Conservation (phyloP, 2,888 invertebrate genomes). For the Melanargia galathea region DNA sequence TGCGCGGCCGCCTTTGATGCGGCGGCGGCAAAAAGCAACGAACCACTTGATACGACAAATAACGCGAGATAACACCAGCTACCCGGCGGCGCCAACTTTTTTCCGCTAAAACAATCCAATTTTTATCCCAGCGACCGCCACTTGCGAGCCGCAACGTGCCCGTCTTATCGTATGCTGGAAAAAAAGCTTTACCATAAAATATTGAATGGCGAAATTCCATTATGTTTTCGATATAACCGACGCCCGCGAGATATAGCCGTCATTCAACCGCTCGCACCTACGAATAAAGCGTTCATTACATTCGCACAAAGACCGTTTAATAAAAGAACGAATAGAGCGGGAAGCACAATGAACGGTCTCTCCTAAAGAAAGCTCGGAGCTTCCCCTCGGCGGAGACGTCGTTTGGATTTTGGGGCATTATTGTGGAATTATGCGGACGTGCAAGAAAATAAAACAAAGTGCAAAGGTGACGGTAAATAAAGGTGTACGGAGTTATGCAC, state of each 20-base stretch:
- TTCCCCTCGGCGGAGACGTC: constrained; percentile 61
- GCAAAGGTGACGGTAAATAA: constrained; percentile 69
- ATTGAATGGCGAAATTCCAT: constrained; percentile 40
- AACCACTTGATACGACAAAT: constrained; percentile 79
- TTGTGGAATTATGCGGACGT: constrained; percentile 71
- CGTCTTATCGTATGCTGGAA: constrained; percentile 49
- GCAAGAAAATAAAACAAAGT: constrained; percentile 76
- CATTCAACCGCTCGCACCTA: constrained; percentile 73
- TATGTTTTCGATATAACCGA: constrained; percentile 48
- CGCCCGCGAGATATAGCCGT: constrained; percentile 48
- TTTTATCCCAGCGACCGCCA: constrained; percentile 20
- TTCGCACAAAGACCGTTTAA: constrained; percentile 72
- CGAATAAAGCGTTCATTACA: constrained; percentile 77
- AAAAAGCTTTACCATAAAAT: constrained; percentile 35
- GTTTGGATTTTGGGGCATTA: constrained; percentile 70
- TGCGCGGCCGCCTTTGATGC: constrained; percentile 70
- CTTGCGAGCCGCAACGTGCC: constrained; percentile 13
- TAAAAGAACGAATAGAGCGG: constrained; percentile 62
- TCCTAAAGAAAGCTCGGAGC: constrained; percentile 67
- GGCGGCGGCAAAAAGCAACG: constrained; percentile 58
- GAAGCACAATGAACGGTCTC: constrained; percentile 74
- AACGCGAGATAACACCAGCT: constrained; percentile 71
- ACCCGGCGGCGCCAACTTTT: constrained; percentile 68
- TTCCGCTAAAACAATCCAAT: constrained; percentile 62
- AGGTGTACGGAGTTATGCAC: constrained; percentile 63